Evolutionary conservation across 2,113 vertebrate genomes (phyloP).

Genomic region (Psophia crepitans): DNA sequence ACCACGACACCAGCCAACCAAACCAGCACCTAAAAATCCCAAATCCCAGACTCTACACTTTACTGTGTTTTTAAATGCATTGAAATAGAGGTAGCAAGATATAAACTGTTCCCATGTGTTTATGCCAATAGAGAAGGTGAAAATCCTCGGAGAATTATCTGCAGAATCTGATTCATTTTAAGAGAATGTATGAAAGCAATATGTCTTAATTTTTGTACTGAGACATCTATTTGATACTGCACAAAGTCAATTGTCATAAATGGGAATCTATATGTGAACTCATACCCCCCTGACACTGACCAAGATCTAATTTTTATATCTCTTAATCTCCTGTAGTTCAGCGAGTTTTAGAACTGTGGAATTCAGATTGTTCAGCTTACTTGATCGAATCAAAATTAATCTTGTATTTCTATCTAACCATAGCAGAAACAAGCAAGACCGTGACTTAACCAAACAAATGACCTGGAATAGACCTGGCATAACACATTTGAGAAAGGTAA

Average conservation of each 20-base stretch:
- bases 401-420: not conserved
- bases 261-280: not conserved
- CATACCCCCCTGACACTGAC: not conserved
- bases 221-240: not conserved
- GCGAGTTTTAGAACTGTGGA: not conserved
- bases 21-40: no score
- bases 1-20: no score
- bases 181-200: not conserved
- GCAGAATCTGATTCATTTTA: not conserved
- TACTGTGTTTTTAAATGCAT: not conserved
- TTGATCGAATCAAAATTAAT: not conserved
- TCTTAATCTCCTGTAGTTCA: not conserved
- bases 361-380: not conserved
- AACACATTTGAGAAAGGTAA: not conserved
- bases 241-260: not conserved
- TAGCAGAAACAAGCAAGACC: not conserved
- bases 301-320: not conserved
- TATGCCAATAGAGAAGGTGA: not conserved
- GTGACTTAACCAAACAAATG: not conserved
- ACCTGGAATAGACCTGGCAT: not conserved
- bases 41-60: not conserved
- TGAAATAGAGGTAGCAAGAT: not conserved
- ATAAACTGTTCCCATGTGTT: not conserved
- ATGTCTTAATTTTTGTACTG: not conserved
- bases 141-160: not conserved